phyloP scores from a whole-genome alignment of 2,888 invertebrate species.

The Nasonovia ribisnigri region DNA sequence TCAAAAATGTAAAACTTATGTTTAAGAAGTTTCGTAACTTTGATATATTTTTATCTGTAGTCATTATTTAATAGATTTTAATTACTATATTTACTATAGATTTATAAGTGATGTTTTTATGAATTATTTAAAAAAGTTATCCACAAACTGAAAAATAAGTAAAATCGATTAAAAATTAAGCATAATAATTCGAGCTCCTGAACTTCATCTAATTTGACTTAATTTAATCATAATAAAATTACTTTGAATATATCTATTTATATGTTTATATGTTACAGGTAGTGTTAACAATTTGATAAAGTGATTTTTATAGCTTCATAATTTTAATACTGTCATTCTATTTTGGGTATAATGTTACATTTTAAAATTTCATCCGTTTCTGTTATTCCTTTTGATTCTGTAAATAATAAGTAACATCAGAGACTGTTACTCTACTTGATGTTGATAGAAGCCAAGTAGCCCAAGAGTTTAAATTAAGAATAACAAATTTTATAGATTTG shows the following conservation, averaged over 20 bases:
- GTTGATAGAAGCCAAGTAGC: neutral
- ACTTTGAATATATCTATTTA: neutral
- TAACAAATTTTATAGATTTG: neutral
- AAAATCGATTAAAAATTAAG: neutral
- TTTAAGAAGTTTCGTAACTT: neutral
- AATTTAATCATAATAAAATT: neutral
- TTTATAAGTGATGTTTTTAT: neutral
- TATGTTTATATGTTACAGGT: neutral
- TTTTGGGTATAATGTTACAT: neutral
- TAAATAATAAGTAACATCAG: neutral
- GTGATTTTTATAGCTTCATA: neutral
- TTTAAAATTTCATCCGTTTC: neutral
- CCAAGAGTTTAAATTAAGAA: neutral
- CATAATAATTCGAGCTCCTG: neutral
- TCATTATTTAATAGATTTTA: neutral
- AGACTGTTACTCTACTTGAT: neutral
- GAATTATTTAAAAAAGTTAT: neutral
- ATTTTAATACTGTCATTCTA: too few relatives aligned
- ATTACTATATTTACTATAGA: neutral
- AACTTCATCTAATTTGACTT: too few relatives aligned
- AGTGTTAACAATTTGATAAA: neutral
- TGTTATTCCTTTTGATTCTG: neutral
- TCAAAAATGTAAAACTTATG: neutral
- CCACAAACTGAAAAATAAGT: neutral
- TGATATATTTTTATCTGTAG: neutral